These are phyloP conservation scores for Microcebus murinus DNA, from an alignment of 2,113 vertebrate genomes.

Conservation along the genomic window DNA sequence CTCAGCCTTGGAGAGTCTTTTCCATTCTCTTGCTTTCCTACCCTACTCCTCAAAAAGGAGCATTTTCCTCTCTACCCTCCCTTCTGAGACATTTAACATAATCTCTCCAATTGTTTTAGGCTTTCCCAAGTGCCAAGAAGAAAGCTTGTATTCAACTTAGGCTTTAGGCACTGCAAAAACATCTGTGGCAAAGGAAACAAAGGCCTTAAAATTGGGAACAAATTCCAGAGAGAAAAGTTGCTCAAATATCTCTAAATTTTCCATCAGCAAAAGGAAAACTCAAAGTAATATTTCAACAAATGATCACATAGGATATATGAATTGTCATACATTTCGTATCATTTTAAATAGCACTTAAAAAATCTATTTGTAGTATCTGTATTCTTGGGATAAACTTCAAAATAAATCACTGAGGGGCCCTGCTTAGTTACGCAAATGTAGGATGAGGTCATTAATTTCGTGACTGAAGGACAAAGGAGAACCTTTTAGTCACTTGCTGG, in stretches of 20 bases:
- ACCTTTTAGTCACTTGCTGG: not conserved
- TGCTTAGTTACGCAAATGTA: not conserved
- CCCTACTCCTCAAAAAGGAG: not conserved
- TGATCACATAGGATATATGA: not conserved
- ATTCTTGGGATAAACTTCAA: not conserved
- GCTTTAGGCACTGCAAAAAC: not conserved
- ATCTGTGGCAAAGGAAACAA: not conserved
- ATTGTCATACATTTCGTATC: not conserved
- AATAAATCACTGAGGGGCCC: not conserved
- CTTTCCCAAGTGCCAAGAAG: not conserved
- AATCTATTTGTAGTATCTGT: not conserved
- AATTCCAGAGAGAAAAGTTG: not conserved
- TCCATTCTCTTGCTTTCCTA: not conserved
- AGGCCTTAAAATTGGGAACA: not conserved
- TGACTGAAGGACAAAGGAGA: not conserved
- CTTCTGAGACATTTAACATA: not conserved
- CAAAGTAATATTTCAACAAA: not conserved
- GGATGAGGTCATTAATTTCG: not conserved
- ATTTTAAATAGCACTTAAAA: not conserved
- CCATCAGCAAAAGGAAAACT: not conserved
- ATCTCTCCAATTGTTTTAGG: not conserved
- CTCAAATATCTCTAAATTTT: not conserved
- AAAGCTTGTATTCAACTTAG: not conserved
- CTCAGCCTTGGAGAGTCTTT: not conserved
- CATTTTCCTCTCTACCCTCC: not conserved